phyloP scores from a whole-genome alignment of 2,113 vertebrate genomes.

The Petroica traversi region DNA sequence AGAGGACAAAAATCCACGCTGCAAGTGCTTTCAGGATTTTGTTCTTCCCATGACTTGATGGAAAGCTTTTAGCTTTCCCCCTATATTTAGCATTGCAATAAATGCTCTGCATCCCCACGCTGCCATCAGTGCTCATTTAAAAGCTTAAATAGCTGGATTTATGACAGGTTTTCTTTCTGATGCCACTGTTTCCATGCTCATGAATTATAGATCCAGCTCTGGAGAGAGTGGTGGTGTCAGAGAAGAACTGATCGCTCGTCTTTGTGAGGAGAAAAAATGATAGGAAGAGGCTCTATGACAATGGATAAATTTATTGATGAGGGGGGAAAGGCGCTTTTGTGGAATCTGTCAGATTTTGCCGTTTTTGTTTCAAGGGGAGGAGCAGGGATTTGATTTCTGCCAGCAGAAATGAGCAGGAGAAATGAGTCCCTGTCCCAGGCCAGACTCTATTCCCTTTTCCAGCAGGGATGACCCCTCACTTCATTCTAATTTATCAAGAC shows the following conservation, averaged over 20 bases:
- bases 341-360: not conserved
- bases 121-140: not conserved
- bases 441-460: not conserved
- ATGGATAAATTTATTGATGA: not conserved
- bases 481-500: not conserved
- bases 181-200: not conserved
- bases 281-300: not conserved
- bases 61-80: not conserved
- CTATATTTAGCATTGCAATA: conserved; percentile 21
- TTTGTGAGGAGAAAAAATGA: not conserved
- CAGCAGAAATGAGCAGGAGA: not conserved
- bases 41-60: not conserved
- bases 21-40: not conserved
- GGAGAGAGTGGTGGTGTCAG: not conserved
- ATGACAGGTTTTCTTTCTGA: conserved; percentile 12
- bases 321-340: accelerated
- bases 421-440: not conserved
- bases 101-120: not conserved
- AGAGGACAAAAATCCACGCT: not conserved
- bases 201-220: conserved; percentile 16
- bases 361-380: not conserved
- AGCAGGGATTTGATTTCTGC: not conserved
- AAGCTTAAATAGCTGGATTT: not conserved
- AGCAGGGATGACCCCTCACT: not conserved
- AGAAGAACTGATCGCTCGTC: not conserved